Base-by-base conservation (phyloP, 2,888 invertebrate genomes). In the Luperina testacea region DNA sequence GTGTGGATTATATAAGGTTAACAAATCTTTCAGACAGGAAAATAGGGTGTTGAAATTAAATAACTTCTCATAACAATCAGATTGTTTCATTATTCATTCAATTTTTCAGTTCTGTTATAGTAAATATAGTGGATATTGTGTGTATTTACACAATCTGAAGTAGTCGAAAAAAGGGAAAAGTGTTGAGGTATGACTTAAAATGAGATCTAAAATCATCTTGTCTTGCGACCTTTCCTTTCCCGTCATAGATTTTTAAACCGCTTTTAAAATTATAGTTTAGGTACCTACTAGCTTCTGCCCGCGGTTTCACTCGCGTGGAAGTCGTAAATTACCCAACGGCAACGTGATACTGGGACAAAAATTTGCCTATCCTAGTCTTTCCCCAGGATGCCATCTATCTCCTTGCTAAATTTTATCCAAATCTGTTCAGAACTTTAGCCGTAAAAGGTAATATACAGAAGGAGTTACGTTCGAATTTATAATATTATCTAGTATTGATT, bases 11-110 rank as follows among this genome's bases (percentile, higher is more conserved):
- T 24, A 45, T 45, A 27, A 15, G 48, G 13, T 32, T 24, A 53
- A 32, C 4, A 17, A 61, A 32, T 32, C 15, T 38, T 71, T 45
- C 59, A 2, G 2, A 48, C 78, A 20, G 17, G 11, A 32, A 24
- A 61, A 69, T 42, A 20, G 7, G 15, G 1, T 77, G 20, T 20
- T 59, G 48, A 59, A 24, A 77, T 67, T 57, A 67, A 67, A 78
- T 42, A 71, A 57, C 53, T 48, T 51, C 6, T 51, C 24, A 77
- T 27, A 1, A 2, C 13, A 32, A 20, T 24, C 32, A 42, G 17
- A 38, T 59, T 67, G 59, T 77, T 51, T 51, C 0, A 70, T 70
- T 24, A 9, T 51, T 32, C 70, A 51, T 27, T 13, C 1, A 11
- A 5, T 7, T 8, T 32, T 32, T 17, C 0, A 15, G 17, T 68